A percentile compares a stretch with the other conserved stretches of the same genome.
These are phyloP conservation scores for Malurus elegans DNA, from an alignment of 2,113 vertebrate species.

Conservation along the genomic window DNA sequence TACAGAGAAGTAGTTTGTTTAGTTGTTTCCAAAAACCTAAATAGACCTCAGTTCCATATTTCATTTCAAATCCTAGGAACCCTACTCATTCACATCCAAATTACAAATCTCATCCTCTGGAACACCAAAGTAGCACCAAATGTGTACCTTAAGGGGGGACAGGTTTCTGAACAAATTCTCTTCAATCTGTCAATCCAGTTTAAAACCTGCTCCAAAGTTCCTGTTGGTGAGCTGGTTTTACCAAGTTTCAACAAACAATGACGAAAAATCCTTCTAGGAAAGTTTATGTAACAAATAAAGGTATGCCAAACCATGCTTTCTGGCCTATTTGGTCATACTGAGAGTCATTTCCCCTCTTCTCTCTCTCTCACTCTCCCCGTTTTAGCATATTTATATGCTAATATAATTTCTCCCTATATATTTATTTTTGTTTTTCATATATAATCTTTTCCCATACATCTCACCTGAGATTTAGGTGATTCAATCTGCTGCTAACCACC, in stretches of 20 bases:
- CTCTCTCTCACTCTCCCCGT: too few relatives aligned
- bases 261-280: neutral
- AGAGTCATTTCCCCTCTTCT: fast-evolving
- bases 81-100: neutral
- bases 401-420: neutral
- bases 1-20: neutral
- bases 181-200: neutral
- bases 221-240: neutral
- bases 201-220: neutral
- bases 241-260: fast-evolving
- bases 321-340: neutral
- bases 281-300: neutral
- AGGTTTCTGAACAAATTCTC: neutral
- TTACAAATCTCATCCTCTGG: neutral
- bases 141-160: fast-evolving
- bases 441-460: neutral
- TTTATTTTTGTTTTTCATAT: neutral
- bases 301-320: neutral
- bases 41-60: neutral
- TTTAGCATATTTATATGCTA: neutral
- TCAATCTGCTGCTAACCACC: neutral
- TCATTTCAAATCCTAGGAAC: neutral
- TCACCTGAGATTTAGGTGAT: neutral
- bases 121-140: neutral
- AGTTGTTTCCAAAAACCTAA: neutral